Evolutionary conservation across 2,888 invertebrate genomes (phyloP).

Genomic region (Gasteruption jaculator): DNA sequence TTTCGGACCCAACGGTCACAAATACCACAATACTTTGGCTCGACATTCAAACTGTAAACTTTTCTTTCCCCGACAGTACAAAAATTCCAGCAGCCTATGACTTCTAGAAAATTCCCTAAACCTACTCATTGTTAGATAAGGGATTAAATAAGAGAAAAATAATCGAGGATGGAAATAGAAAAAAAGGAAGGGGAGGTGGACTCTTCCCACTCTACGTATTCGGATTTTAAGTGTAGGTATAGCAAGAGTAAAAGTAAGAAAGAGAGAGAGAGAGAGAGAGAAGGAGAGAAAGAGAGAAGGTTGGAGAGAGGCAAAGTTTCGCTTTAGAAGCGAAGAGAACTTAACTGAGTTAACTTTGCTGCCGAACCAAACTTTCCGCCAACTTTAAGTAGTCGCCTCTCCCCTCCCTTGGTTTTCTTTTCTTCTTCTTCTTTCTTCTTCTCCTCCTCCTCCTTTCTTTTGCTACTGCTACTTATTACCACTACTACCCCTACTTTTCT

Average conservation of each 20-base stretch:
- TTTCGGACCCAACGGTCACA: too few relatives aligned
- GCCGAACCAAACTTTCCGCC: constrained; percentile 49
- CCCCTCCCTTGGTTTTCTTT: constrained; percentile 21
- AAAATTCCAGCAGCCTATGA: too few relatives aligned
- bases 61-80: too few relatives aligned
- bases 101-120: too few relatives aligned
- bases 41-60: too few relatives aligned
- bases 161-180: not conserved
- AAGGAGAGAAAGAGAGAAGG: constrained; percentile 9
- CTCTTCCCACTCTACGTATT: not conserved
- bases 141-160: constrained; percentile 7
- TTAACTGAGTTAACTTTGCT: constrained; percentile 52
- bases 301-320: constrained; percentile 31
- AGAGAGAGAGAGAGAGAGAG: constrained; percentile 21
- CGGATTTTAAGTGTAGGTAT: too few relatives aligned
- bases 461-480: not conserved
- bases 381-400: constrained; percentile 50
- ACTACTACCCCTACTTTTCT: too few relatives aligned
- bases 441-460: constrained; percentile 4
- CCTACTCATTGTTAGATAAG: too few relatives aligned
- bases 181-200: not conserved
- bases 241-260: constrained; percentile 12
- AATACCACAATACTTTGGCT: too few relatives aligned
- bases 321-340: constrained; percentile 45
- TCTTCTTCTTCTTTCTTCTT: constrained; percentile 16